These are phyloP conservation scores for Drosophila carrolli DNA, from an alignment of 1,140 invertebrate genomes.

Conservation along the genomic window DNA sequence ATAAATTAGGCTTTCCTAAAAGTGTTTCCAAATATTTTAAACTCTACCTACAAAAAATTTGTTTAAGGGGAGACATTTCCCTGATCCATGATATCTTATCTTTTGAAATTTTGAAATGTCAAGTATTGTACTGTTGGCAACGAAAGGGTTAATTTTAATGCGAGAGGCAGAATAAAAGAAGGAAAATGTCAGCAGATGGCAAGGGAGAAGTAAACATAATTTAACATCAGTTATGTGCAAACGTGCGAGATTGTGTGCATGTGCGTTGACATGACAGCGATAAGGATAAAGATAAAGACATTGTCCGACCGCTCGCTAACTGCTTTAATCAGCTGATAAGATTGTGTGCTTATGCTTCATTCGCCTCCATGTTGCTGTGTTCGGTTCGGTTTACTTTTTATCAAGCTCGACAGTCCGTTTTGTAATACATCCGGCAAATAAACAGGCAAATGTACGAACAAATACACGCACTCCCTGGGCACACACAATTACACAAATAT, in stretches of 20 bases:
- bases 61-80: neutral
- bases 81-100: neutral
- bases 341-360: constrained; percentile 49
- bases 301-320: constrained; percentile 46
- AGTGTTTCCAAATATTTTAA: no score
- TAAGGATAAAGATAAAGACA: constrained; percentile 53
- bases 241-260: constrained; percentile 13
- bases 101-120: neutral
- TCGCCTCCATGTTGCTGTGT: constrained; percentile 8
- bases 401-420: constrained; percentile 32
- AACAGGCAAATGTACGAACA: constrained; percentile 1
- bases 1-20: no score
- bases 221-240: constrained; percentile 36
- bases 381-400: constrained; percentile 16
- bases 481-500: constrained; percentile 28
- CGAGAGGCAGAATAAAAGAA: constrained; percentile 6
- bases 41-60: no score
- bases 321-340: constrained; percentile 66
- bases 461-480: constrained; percentile 9
- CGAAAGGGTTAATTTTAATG: constrained; percentile 20
- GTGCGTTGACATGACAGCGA: constrained; percentile 54
- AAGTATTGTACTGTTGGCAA: neutral
- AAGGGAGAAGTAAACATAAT: constrained; percentile 46
- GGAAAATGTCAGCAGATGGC: constrained; percentile 39
- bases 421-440: constrained; percentile 43